These are phyloP conservation scores for Ophion ellenae DNA, from an alignment of 2,888 invertebrate species.

Conservation along the genomic window DNA sequence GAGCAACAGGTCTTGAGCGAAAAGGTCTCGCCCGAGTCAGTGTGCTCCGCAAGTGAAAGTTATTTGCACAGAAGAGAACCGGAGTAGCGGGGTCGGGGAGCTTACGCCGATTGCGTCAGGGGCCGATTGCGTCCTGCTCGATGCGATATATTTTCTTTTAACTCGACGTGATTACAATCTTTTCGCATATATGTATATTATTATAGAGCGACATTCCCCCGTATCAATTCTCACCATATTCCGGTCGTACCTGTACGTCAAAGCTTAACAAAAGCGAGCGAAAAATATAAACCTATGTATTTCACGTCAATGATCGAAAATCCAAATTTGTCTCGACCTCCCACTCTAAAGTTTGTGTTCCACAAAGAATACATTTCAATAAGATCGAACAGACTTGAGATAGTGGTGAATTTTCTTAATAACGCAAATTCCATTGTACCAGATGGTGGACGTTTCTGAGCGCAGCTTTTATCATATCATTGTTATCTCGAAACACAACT, in stretches of 20 bases:
- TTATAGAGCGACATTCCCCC: conserved; percentile 19
- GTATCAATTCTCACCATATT: conserved; percentile 1
- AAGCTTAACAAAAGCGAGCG: too few relatives aligned
- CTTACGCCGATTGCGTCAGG: conserved; percentile 65
- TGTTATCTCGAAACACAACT: too few relatives aligned
- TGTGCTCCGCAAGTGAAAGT: conserved; percentile 68
- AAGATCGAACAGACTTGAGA: too few relatives aligned
- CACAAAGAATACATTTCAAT: too few relatives aligned
- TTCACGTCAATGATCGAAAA: too few relatives aligned
- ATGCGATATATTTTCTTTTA: conserved; percentile 50
- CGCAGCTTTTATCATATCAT: too few relatives aligned
- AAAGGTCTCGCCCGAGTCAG: conserved; percentile 5
- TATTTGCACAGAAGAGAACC: conserved; percentile 62
- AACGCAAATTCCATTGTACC: too few relatives aligned
- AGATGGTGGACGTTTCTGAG: too few relatives aligned
- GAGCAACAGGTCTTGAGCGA: conserved; percentile 51
- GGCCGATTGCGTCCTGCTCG: conserved; percentile 61
- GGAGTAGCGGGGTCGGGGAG: conserved; percentile 1
- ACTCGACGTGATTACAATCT: conserved; percentile 33
- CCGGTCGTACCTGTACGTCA: background rate
- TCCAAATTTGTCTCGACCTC: too few relatives aligned
- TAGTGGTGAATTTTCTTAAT: too few relatives aligned
- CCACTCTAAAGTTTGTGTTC: too few relatives aligned
- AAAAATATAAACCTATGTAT: background rate
- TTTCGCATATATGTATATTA: conserved; percentile 36